Percentiles rank a stretch among this genome's conserved stretches.
Evolutionary conservation across 2,113 vertebrate genomes (phyloP).

Genomic region (Calonectris borealis): DNA sequence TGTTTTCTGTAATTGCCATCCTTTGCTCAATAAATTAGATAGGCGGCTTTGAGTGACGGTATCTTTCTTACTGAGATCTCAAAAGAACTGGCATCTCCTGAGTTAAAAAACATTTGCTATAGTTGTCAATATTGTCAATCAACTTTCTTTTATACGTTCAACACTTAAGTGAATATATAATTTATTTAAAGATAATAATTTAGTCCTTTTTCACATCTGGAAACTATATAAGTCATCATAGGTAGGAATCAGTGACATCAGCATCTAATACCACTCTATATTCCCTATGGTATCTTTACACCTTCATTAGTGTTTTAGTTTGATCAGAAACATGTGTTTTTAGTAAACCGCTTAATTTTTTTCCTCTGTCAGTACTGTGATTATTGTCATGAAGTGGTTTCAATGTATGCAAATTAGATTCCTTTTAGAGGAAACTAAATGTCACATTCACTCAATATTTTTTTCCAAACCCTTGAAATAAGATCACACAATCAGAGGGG

Average conservation of each 20-base stretch:
- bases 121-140: neutral
- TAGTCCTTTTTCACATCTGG: neutral
- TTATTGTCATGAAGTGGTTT: neutral
- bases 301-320: neutral
- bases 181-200: neutral
- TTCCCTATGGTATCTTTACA: neutral
- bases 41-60: neutral
- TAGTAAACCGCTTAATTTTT: neutral
- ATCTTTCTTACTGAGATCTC: neutral
- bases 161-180: neutral
- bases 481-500: neutral
- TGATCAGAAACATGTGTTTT: neutral
- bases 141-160: neutral
- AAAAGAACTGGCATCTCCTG: neutral
- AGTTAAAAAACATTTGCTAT: neutral
- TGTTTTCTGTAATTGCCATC: neutral
- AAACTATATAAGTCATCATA: neutral
- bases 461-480: neutral
- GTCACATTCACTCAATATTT: neutral
- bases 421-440: neutral
- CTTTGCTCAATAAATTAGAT: neutral
- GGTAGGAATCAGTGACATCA: neutral
- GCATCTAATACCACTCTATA: neutral
- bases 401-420: neutral
- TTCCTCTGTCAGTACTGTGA: neutral